Evolutionary conservation across 2,888 invertebrate genomes (phyloP).

Genomic region (Tribolium freemani): DNA sequence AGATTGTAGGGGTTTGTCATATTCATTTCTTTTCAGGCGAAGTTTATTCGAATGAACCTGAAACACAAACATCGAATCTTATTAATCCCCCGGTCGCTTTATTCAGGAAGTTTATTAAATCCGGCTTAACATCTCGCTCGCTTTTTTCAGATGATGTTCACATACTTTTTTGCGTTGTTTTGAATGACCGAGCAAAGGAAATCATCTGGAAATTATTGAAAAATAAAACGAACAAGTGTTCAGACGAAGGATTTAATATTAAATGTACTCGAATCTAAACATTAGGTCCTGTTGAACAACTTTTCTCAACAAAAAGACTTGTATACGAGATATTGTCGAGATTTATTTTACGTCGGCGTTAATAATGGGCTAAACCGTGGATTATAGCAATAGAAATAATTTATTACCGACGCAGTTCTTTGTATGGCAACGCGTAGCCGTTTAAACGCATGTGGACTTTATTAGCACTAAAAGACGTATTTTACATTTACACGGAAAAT

Average conservation of each 20-base stretch:
- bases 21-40: constrained; percentile 1
- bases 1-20: not conserved
- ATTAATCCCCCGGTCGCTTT: not conserved
- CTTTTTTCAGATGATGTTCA: not conserved
- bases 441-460: constrained; percentile 27
- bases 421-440: constrained; percentile 19
- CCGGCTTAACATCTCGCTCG: not conserved
- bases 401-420: constrained; percentile 33
- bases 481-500: not conserved
- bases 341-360: constrained; percentile 27
- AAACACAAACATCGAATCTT: not conserved
- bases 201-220: constrained; percentile 3
- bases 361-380: constrained; percentile 31
- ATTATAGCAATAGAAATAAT: constrained; percentile 32
- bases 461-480: constrained; percentile 14
- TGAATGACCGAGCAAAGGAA: not conserved
- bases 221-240: constrained; percentile 3
- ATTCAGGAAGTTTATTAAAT: not conserved
- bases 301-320: not conserved
- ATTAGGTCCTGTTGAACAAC: not conserved
- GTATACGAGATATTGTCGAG: constrained; percentile 2
- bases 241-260: not conserved
- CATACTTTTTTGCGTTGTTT: not conserved
- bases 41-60: not conserved
- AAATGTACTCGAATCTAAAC: not conserved